Conservation (phyloP, 64 coral and sea anemone species). For the Astreopora myriophthalma region DNA sequence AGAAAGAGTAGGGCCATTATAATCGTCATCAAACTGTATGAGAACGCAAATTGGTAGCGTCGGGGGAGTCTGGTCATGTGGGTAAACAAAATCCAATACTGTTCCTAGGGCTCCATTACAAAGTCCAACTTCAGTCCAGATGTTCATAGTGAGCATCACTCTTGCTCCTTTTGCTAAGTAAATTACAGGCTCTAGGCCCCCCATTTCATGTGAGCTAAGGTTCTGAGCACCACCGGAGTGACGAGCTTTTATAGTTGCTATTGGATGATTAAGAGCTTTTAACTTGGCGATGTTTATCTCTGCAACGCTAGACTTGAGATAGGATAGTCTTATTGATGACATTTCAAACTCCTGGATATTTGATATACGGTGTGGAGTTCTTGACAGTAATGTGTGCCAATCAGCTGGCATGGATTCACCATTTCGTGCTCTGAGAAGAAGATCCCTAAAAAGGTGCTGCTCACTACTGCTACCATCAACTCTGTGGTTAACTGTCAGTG, state of each 20-base stretch:
- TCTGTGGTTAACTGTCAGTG: constrained; percentile 64
- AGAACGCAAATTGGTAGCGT: constrained; percentile 55
- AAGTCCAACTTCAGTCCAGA: constrained; percentile 68
- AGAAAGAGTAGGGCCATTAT: constrained; percentile 60
- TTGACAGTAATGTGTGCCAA: constrained; percentile 36
- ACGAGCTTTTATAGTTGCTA: constrained; percentile 59
- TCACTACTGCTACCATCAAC: constrained; percentile 45
- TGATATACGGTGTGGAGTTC: neutral
- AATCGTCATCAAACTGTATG: constrained; percentile 71
- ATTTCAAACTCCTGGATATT: constrained; percentile 26
- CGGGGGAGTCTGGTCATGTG: constrained; percentile 35
- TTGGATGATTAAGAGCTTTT: constrained; percentile 41
- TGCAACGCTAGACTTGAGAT: constrained; percentile 22
- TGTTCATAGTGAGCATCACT: constrained; percentile 70
- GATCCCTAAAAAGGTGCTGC: constrained; percentile 40
- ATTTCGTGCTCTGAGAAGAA: constrained; percentile 26
- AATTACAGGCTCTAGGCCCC: constrained; percentile 49
- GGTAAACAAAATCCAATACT: constrained; percentile 71
- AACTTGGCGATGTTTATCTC: constrained; percentile 30
- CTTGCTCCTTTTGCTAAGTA: constrained; percentile 66
- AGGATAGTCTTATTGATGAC: constrained; percentile 42
- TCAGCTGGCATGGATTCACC: constrained; percentile 50
- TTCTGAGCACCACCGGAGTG: constrained; percentile 48
- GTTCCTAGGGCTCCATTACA: constrained; percentile 79
- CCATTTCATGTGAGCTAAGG: constrained; percentile 52